Evolutionary conservation across 2,888 invertebrate genomes (phyloP), one percentile per base, ranked within the genome.

Genomic region (Microctonus hyperodae): DNA sequence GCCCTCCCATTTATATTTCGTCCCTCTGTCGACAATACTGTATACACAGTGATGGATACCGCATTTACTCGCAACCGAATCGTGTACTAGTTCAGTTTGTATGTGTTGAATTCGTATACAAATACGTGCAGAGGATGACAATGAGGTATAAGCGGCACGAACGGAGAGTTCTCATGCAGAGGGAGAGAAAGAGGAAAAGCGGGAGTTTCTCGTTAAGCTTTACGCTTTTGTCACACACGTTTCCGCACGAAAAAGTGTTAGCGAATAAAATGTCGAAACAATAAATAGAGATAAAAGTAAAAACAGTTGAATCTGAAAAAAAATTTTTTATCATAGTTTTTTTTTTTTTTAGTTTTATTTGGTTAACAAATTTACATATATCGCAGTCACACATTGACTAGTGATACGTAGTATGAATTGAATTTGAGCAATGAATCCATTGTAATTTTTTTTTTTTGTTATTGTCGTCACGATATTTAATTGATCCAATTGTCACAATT

Each of bases 201-300:
- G 57, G n/a, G 64, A 28, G 31, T n/a, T 48, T 20, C 59, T 64
- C 57, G 64, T 64, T 51, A 59, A 65, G 50, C 48, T 65, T 35
- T 23, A 22, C 56, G 55, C 63, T 22, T 28, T 55, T 55, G 31
- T 25, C 25, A 10, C 44, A 40, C 58, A 25, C 35, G 23, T 59
- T 65, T 65, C 48, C 59, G 50, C 65, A 65, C 65, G 65, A 51
- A 59, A 65, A 53, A 65, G 31, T 58, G 44, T 44, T 60, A 16
- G 53, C 37, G 62, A 53, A 63, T 40, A 50, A 50, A 48, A 33
- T 56, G 51, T 62, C 5, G 48, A 22, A 35, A 20, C 48, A 20
- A 58, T 16, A 44, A 35, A 35, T 37, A 35, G 48, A 16, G 62
- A 61, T 16, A 44, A 44, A 60, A 35, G 28, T 16, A n/a, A 55